Percentiles rank a stretch among this genome's conserved stretches.
phyloP scores from a whole-genome alignment of 2,888 invertebrate species.

The Spisula subtruncata region DNA sequence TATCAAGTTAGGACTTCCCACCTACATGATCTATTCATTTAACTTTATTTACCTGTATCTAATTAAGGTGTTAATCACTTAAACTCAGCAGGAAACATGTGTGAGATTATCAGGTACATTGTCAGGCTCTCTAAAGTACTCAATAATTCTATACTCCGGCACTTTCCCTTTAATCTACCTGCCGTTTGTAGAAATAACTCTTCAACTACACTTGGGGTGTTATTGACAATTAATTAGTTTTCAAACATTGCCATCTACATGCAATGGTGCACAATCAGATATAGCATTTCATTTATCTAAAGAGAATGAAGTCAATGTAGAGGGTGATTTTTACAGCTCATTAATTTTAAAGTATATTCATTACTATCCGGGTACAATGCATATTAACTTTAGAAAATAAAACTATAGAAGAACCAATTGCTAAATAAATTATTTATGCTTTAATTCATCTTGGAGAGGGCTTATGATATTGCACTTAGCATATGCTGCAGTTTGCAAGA shows the following conservation, averaged over 20 bases:
- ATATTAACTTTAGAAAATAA: too few species aligned
- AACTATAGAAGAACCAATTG: too few species aligned
- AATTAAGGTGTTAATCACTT: conserved; percentile 6
- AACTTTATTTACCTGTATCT: background rate
- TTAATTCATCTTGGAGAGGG: too few species aligned
- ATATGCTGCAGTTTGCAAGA: too few species aligned
- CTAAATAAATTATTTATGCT: too few species aligned
- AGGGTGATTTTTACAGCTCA: too few species aligned
- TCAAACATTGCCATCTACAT: background rate
- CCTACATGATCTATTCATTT: background rate
- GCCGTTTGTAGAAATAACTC: background rate
- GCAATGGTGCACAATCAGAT: background rate
- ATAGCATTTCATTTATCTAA: background rate
- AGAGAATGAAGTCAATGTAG: too few species aligned
- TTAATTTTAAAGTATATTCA: too few species aligned
- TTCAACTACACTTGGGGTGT: too few species aligned
- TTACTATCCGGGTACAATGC: too few species aligned
- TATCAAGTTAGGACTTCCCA: conserved; percentile 2
- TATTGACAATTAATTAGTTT: conserved; percentile 19
- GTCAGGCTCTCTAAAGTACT: background rate
- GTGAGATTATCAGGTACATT: background rate
- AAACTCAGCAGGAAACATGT: conserved; percentile 3
- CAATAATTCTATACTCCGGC: background rate
- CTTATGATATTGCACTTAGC: too few species aligned
- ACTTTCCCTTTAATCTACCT: background rate